Evolutionary conservation across 1,140 invertebrate species (phyloP), one percentile per base, ranked within the genome.

Genomic region (Odontomachus brunneus): DNA sequence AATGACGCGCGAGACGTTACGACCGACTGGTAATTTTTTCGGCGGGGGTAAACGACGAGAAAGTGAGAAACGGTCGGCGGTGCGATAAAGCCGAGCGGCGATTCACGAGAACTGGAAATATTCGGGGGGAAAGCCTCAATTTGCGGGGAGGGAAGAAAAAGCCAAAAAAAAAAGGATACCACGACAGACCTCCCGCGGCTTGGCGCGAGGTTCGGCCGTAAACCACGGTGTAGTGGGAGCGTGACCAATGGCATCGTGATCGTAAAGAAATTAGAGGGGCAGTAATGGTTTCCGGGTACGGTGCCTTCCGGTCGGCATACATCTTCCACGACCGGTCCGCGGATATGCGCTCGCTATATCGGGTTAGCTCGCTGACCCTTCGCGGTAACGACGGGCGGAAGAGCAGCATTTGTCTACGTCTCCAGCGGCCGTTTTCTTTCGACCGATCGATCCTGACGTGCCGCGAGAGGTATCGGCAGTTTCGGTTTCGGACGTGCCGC

Each of bases 261-360:
- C 92, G 93, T 93, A 94, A 94, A 94, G 93, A 94, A 94, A 94
- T 94, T 94, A 94, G 92, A 92, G 93, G 91, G 92, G 89, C 88
- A 90, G 83, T 93, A 94, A 94, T 92, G 91, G 90, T 87, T 94
- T 94, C 93, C 93, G 93, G 93, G 90, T 92, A 91, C 88, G 90
- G 89, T 92, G 88, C 86, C 90, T 94, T 94, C 93, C 93, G 93
- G 91, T 92, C 88, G 83, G 90, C 89, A 94, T 94, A 92, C 92
- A 92, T 94, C 93, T 94, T 80, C 75, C 82, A 82, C 86, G 80
- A 62, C 63, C 73, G 57, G 44, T 73, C 67, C 74, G 72, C 81
- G 82, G 51, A 76, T 76, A 38, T 44, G 80, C 65, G 65, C 51
- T 51, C 69, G 72, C 73, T 84, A 82, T 84, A 86, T 84, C 69